Evolutionary conservation across 1,140 invertebrate species (phyloP), one percentile per base, ranked within the genome.

Genomic region (Ceratosolen solmsi): DNA sequence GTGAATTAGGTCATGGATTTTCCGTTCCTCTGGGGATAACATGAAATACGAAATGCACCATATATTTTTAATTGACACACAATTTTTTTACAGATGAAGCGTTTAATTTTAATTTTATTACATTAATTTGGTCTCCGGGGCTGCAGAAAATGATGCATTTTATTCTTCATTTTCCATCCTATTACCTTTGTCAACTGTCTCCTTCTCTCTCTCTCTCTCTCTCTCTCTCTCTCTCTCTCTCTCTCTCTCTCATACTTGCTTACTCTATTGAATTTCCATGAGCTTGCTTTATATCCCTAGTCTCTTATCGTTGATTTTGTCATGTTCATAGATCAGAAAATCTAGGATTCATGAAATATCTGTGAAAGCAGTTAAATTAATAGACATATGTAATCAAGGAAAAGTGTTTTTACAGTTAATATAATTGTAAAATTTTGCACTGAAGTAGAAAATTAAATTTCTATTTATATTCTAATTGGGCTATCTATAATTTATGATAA

Each of bases 1-100:
- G 11, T 11, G 41, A 81, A 79, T 36, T 72, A 22, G 65, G 78
- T 81, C 54, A 81, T 70, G 60, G 84, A 84, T 79, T 77, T 79
- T 82, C 58, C 80, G 76, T 68, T 68, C 76, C 76, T 30, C n/a
- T 41, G 63, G 76, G 63, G 63, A 78, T 63, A 46, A 78, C 27
- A 51, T 20, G 41, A n/a, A 22, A 51, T 56, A 1, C 27, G 27
- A 72, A 36, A 1, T 25, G 41, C 41, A 46, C 25, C 41, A 72
- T 72, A 25, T 22, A 72, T 46, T 1, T 9, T 68, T 68, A 38
- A 38, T 20, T 20, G 38, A 2, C 0, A 11, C 11, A n/a, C 15
- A 63, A 22, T n/a, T 68, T 38, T 68, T 68, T 17, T 17, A 36
- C 5, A 68, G 38, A 30, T 36, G 20, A n/a, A n/a, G 7, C 33